These are phyloP conservation scores for Nansenia antarctica DNA, from an alignment of 2,113 vertebrate genomes.

Conservation along the genomic window DNA sequence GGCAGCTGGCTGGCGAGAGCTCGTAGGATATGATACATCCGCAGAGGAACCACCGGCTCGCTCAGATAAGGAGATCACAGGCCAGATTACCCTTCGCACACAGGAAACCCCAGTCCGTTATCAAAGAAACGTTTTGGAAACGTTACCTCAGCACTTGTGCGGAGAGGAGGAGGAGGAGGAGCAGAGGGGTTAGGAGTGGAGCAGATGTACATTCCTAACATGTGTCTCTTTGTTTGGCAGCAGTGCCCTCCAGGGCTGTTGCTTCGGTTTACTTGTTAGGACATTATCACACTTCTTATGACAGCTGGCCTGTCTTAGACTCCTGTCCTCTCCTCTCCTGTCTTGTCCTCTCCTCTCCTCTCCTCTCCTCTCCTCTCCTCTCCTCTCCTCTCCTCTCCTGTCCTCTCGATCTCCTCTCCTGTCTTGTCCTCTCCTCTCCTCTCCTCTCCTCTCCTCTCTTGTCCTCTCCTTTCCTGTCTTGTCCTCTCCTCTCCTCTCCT, in stretches of 20 bases:
- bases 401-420: too few species aligned
- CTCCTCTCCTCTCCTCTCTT: too few species aligned
- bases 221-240: neutral
- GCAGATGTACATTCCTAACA: neutral
- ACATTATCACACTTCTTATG: too few species aligned
- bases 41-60: neutral
- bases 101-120: neutral
- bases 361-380: too few species aligned
- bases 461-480: too few species aligned
- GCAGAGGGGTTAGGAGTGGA: neutral
- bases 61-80: neutral
- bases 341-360: too few species aligned
- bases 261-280: neutral
- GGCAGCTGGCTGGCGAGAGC: neutral
- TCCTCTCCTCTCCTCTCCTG: too few species aligned
- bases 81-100: neutral
- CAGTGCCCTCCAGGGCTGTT: neutral
- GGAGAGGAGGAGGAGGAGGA: neutral
- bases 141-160: neutral
- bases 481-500: too few species aligned
- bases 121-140: neutral
- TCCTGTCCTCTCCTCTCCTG: too few species aligned
- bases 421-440: too few species aligned
- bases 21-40: neutral
- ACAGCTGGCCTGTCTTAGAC: neutral